A percentile compares a stretch with the other conserved stretches of the same genome.
phyloP scores from a whole-genome alignment of 2,797 vertebrate genomes.

The Trachurus trachurus region DNA sequence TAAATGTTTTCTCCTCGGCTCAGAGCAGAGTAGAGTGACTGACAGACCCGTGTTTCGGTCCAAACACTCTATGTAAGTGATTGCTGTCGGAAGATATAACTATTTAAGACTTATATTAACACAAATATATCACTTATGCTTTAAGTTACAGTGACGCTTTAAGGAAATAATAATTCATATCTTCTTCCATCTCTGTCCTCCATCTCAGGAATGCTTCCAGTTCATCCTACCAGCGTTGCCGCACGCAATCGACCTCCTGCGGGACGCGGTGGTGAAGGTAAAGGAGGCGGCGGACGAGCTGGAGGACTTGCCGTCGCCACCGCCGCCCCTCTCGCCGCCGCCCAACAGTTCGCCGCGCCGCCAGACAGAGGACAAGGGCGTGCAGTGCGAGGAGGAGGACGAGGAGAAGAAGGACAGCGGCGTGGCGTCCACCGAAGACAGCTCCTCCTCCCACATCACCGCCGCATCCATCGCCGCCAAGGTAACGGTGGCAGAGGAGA shows the following conservation, averaged over 20 bases:
- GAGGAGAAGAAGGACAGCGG: constrained; percentile 99
- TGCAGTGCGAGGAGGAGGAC: constrained; percentile 98
- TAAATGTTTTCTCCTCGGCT: too few species aligned
- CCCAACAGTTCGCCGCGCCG: constrained; percentile 94
- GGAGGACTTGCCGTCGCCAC: constrained; percentile 98
- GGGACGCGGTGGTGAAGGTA: constrained; percentile 98
- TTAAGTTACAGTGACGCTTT: not conserved
- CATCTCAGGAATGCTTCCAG: constrained; percentile 97
- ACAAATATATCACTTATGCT: too few species aligned
- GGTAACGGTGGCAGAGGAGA: constrained; percentile 82
- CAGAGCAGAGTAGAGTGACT: too few species aligned
- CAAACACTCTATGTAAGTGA: too few species aligned
- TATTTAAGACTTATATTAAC: too few species aligned
- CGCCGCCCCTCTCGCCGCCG: constrained; percentile 96
- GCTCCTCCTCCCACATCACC: constrained; percentile 98
- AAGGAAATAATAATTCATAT: not conserved
- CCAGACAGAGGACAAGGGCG: constrained; percentile 98
- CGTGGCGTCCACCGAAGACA: constrained; percentile 98
- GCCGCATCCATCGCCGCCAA: constrained; percentile 98
- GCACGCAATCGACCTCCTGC: constrained; percentile 98
- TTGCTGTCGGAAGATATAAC: too few species aligned
- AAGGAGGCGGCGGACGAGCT: constrained; percentile 97
- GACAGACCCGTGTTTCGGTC: too few species aligned
- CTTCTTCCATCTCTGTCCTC: not conserved
- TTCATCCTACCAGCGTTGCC: constrained; percentile 99